These are phyloP conservation scores for Nilaparvata lugens DNA, from an alignment of 1,140 invertebrate species.

Conservation along the genomic window DNA sequence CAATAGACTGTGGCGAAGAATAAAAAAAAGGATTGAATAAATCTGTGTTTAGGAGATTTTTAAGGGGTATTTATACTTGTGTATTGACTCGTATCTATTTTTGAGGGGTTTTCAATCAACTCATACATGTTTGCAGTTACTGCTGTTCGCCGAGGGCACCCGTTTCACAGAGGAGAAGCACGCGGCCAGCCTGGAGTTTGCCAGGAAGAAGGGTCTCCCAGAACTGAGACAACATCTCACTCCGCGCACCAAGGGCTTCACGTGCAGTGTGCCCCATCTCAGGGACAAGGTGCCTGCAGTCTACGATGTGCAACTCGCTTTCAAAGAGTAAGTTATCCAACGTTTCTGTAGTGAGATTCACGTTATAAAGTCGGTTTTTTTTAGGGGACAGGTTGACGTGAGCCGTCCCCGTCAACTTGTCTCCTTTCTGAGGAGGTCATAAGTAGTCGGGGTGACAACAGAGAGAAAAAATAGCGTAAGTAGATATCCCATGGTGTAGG, in stretches of 20 bases:
- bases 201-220: conserved; percentile 73
- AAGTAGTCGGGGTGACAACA: no score
- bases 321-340: conserved; percentile 54
- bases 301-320: conserved; percentile 76
- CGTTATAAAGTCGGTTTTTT: no score
- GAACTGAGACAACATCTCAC: conserved; percentile 81
- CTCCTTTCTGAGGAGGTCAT: no score
- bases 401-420: no score
- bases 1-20: no score
- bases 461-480: no score
- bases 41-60: no score
- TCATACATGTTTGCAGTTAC: conserved; percentile 45
- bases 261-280: conserved; percentile 59
- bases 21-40: no score
- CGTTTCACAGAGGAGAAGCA: conserved; percentile 83
- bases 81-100: not conserved
- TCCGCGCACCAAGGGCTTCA: conserved; percentile 89
- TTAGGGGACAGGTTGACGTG: no score
- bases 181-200: conserved; percentile 78
- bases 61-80: not conserved
- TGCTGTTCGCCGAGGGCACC: conserved; percentile 92
- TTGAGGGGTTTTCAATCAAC: not conserved
- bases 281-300: conserved; percentile 69
- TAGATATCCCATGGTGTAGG: no score
- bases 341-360: no score